Conservation (phyloP, 2,113 vertebrate species). For the Semnornis frantzii region DNA sequence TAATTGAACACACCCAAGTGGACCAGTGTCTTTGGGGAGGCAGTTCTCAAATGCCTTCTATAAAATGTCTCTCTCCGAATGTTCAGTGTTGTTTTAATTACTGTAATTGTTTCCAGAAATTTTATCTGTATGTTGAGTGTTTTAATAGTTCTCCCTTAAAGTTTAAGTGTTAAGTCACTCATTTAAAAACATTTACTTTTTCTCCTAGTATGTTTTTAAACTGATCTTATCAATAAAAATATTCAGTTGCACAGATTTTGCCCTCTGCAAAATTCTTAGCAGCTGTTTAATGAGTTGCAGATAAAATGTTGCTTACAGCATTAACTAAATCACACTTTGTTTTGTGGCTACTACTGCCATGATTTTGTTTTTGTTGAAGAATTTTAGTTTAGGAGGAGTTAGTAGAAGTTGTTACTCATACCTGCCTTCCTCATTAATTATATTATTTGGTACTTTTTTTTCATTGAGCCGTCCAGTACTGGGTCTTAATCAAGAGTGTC, state of each 20-base stretch:
- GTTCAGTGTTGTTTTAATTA: constrained; percentile 36
- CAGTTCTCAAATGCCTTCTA: neutral
- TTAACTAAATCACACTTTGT: neutral
- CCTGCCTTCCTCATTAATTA: neutral
- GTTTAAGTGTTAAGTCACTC: neutral
- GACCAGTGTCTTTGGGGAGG: constrained; percentile 5
- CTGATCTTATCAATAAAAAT: neutral
- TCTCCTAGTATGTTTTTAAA: neutral
- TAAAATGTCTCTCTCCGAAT: neutral
- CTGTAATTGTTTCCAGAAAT: constrained; percentile 43
- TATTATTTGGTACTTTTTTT: neutral
- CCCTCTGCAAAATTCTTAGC: neutral
- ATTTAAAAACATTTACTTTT: neutral
- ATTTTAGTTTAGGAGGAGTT: neutral
- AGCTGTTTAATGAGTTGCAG: neutral
- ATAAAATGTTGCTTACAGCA: neutral
- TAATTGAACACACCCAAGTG: constrained; percentile 31
- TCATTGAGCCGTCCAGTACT: neutral
- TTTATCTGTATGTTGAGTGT: neutral
- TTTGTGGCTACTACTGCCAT: neutral
- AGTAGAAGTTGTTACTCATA: neutral
- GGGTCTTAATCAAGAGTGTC: neutral
- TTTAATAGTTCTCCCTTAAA: neutral
- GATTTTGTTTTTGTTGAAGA: neutral
- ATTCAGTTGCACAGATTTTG: neutral